phyloP scores from a whole-genome alignment of 2,888 invertebrate genomes.

The Papilio gigon region DNA sequence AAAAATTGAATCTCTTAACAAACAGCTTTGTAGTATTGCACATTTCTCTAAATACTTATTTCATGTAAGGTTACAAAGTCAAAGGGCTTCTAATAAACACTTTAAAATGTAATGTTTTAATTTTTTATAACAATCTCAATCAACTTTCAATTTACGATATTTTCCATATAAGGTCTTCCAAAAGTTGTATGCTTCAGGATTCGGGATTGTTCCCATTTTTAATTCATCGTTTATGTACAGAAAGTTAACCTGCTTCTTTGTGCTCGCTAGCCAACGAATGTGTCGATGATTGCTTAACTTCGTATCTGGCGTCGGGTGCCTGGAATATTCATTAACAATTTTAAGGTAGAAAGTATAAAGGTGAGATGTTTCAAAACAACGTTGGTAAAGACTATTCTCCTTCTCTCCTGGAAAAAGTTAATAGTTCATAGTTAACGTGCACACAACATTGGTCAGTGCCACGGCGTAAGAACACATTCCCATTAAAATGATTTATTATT shows the following conservation, averaged over 20 bases:
- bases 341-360: too few relatives aligned
- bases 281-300: constrained; percentile 48
- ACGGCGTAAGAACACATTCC: neutral
- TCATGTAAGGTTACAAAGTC: too few relatives aligned
- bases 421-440: neutral
- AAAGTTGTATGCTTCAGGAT: constrained; percentile 54
- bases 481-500: neutral
- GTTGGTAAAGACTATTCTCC: too few relatives aligned
- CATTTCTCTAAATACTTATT: too few relatives aligned
- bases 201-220: constrained; percentile 56
- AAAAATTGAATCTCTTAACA: too few relatives aligned
- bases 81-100: neutral
- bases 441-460: neutral
- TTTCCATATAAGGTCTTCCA: constrained; percentile 60
- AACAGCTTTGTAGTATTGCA: too few relatives aligned
- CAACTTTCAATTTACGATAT: constrained; percentile 43
- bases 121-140: constrained; percentile 4
- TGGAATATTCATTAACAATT: constrained; percentile 47
- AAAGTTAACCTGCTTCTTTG: constrained; percentile 52
- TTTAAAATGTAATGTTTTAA: neutral
- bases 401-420: neutral
- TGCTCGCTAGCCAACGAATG: constrained; percentile 60
- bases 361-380: too few relatives aligned
- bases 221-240: constrained; percentile 58
- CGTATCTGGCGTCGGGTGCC: constrained; percentile 59